Evolutionary conservation across 2,888 invertebrate genomes (phyloP), one percentile per base, ranked within the genome.

Genomic region (Abscondita cerata): DNA sequence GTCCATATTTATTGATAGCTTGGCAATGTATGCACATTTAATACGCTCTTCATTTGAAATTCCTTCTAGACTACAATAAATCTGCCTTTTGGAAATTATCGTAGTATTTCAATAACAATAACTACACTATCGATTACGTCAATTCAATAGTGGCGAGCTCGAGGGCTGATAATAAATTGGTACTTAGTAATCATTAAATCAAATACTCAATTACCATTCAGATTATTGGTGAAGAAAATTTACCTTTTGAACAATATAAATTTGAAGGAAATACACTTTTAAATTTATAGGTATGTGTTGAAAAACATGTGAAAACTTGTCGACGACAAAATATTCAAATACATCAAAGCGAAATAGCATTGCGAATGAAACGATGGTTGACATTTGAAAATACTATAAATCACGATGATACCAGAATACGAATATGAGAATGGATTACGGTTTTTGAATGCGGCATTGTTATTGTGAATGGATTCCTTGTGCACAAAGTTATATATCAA

Each of bases 401-500:
- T 54, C 53, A 54, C 53, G 8, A 46, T 54, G 53, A 54, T 54
- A 40, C 19, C 40, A 52, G 52, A 25, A 52, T 51, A 52, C 25
- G 52, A 52, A 52, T 54, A 54, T 33, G 53, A 54, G 46, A 54
- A 54, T 46, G 53, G 53, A 54, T 54, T 54, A 54, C 46, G n/a
- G n/a, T 54, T 33, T 54, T 38, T 54, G 53, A 54, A 46, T 46
- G 46, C 46, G 46, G 46, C 19, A 54, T 54, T 54, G 53, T 54
- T 54, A 54, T 54, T 33, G 25, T 54, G 33, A 44, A 54, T 54
- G 46, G 18, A 54, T 54, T 54, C 46, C 53, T 54, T 54, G 53
- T 54, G 16, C 53, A 13, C 53, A 18, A 12, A 9, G 53, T 34
- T 54, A 54, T 54, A 54, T 46, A 54, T 54, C 53, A 54, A 54